Base-by-base conservation (phyloP, 1,140 invertebrate genomes). In the Leptinotarsa texana region DNA sequence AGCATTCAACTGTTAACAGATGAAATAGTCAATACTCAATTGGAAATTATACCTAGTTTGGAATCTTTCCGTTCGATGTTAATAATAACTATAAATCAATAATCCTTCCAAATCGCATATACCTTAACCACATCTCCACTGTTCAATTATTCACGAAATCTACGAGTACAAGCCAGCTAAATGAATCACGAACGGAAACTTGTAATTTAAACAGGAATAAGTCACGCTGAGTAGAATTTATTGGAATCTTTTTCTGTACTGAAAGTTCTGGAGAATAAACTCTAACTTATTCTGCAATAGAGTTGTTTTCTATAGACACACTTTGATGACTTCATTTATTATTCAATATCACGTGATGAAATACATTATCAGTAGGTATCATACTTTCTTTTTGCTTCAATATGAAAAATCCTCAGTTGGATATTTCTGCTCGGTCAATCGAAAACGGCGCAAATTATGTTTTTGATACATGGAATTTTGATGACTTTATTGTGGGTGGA, bases 251-350 rank as follows among this genome's bases (percentile, higher is more conserved):
- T 15, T 17, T 57, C 13, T 13, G 51, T n/a, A 57, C 15, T 17
- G 15, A 57, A 17, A 13, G 0, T 3, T 57, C 51, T 15, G n/a
- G n/a, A 57, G 51, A 57, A 57, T 57, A 15, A 57, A 17, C n/a
- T 57, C 51, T 57, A 57, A 57, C 1, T 57, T 5, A 57, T 15
- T 57, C 17, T 18, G n/a, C 2, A 18, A 17, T 17, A 57, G n/a
- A n/a, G 51, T 57, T 17, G 51, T 15, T 17, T 57, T 57, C 13
- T 4, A 57, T 57, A 18, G 51, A 57, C 51, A 57, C n/a, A 17
- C 51, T 57, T 57, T 57, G 51, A 57, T 57, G 51, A 18, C 15
- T 18, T n/a, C 51, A 57, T 57, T 57, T 57, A 57, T 57, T 57
- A 57, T 57, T 57, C 4, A 57, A 15, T 57, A 42, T 42, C 33